Base-by-base conservation (phyloP, 2,888 invertebrate genomes). In the Cordilura impudica region DNA sequence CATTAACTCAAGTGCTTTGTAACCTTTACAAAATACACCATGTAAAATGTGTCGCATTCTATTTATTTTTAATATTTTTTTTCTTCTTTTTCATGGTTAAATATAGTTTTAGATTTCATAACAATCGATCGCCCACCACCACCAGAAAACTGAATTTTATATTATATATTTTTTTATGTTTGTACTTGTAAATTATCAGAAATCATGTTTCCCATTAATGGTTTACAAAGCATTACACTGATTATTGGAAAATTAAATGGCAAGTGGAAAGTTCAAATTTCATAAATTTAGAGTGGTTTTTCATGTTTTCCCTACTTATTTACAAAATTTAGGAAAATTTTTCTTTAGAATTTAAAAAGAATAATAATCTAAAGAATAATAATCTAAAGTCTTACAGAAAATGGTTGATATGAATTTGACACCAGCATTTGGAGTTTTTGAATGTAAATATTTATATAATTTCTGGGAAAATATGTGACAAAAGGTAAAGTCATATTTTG, bases 61-160 rank as follows among this genome's bases (percentile, higher is more conserved):
- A 53, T 26, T 45, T 53, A 21, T 35, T 69, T 49, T 35, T 5
- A 54, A 53, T 18, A 23, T 8, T 47, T 18, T 35, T 19, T 31
- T n/a, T 19, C 10, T 45, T 54, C 47, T 5, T 23, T 6, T 56
- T 65, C 18, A 65, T 56, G 65, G 26, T 43, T 58, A 56, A 51
- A 53, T 67, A 31, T 47, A 61, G 54, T 75, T 61, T 61, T 35
- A 19, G 35, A 39, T 69, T 69, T 75, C 74, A 54, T 61, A 47
- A 69, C 21, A 53, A 69, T 54, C 23, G 14, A 75, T 54, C 74
- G 67, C 74, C 74, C 67, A 69, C 74, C 47, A n/a, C 29, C 29
- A 19, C 8, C 18, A 23, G 12, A 26, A 18, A n/a, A 39, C 26
- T 43, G 2, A 45, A 19, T 39, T n/a, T 43, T n/a, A 51, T 2